Conservation (phyloP, 2,797 vertebrate genomes). For the Scleropages formosus region DNA sequence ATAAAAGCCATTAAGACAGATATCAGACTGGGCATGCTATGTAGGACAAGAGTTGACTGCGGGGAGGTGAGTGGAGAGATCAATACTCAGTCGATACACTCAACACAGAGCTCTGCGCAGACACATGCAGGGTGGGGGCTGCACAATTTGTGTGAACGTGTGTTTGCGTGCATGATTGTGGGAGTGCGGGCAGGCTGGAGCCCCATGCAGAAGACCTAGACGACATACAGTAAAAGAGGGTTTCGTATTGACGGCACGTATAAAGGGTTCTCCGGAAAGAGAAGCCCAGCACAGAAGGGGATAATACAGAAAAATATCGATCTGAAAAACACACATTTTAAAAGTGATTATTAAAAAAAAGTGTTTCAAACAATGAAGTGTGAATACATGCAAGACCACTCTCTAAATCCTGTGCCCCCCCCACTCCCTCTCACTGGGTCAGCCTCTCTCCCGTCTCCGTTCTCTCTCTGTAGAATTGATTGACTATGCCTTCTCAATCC, state of each 20-base stretch:
- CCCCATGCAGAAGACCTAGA: background rate
- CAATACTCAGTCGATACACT: constrained; percentile 78
- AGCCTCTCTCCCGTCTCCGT: constrained; percentile 22
- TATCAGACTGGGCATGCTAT: constrained; percentile 80
- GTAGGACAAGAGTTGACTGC: constrained; percentile 82
- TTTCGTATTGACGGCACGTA: background rate
- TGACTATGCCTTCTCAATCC: constrained; percentile 78
- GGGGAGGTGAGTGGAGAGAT: constrained; percentile 79
- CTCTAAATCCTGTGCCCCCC: constrained; percentile 31
- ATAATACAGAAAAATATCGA: background rate
- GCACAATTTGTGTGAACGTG: constrained; percentile 55
- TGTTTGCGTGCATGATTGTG: constrained; percentile 41
- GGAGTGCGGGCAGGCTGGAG: background rate
- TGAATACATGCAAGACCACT: constrained; percentile 61
- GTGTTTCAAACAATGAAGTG: constrained; percentile 53
- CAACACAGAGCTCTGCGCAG: constrained; percentile 69
- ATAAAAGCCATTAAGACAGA: constrained; percentile 83
- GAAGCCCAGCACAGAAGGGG: background rate
- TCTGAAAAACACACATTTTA: no score
- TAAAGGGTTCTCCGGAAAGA: background rate
- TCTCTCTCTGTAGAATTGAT: constrained; percentile 76
- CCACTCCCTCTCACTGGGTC: constrained; percentile 55
- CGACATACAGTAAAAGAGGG: background rate
- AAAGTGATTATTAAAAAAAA: constrained; percentile 46
- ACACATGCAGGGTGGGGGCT: constrained; percentile 39